A percentile compares a stretch with the other conserved stretches of the same genome.
These are phyloP conservation scores for Semotilus atromaculatus DNA, from an alignment of 2,797 vertebrate genomes.

Conservation along the genomic window DNA sequence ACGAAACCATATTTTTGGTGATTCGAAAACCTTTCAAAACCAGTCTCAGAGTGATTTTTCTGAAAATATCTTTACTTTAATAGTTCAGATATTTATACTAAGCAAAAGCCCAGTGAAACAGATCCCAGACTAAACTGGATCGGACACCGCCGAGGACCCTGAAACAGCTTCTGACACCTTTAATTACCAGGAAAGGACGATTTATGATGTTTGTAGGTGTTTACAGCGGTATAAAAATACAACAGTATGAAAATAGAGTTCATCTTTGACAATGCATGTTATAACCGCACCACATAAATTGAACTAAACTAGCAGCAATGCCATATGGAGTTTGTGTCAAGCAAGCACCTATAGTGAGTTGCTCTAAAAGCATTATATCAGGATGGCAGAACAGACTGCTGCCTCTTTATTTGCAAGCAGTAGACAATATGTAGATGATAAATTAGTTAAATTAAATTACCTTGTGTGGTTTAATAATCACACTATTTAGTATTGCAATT, in stretches of 20 bases:
- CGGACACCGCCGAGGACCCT: too few species aligned
- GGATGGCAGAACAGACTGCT: neutral
- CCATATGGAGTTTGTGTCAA: neutral
- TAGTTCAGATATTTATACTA: too few species aligned
- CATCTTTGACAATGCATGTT: neutral
- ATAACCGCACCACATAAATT: neutral
- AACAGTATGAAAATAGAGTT: neutral
- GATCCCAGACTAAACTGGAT: too few species aligned
- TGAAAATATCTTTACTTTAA: too few species aligned
- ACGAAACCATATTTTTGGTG: too few species aligned
- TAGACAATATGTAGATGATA: neutral
- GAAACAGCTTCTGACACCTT: too few species aligned
- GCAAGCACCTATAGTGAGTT: neutral
- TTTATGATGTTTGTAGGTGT: too few species aligned
- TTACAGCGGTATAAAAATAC: too few species aligned
- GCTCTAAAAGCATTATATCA: neutral
- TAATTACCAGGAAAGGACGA: too few species aligned
- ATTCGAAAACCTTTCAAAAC: too few species aligned
- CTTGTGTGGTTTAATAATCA: neutral
- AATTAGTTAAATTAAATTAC: neutral
- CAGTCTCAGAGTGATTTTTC: too few species aligned
- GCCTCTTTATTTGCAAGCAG: neutral
- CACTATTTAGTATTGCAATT: neutral
- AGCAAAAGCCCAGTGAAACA: too few species aligned
- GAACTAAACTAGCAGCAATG: neutral